Conservation (phyloP, 1,140 invertebrate genomes). For the Colletes gigas region DNA sequence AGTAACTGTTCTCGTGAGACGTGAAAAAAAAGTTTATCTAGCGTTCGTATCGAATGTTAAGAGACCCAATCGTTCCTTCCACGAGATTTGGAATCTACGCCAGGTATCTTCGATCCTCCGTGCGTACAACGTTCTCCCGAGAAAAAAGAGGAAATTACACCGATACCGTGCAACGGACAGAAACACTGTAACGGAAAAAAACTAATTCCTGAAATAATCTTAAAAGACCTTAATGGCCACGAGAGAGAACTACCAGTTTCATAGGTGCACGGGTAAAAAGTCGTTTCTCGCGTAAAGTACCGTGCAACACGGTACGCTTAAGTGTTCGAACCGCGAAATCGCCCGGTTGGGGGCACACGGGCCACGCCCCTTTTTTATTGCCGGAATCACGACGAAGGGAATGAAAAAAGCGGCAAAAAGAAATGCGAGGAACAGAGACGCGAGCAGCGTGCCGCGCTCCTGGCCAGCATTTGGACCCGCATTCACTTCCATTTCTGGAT, state of each 20-base stretch:
- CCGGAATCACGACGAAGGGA: neutral
- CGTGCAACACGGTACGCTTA: constrained; percentile 27
- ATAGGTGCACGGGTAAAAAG: constrained; percentile 37
- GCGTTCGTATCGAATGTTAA: too few relatives aligned
- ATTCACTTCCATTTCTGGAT: constrained; percentile 68
- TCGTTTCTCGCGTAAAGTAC: constrained; percentile 21
- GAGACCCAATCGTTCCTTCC: neutral
- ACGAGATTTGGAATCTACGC: neutral
- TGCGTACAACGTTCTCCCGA: neutral
- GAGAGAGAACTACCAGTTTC: constrained; percentile 41
- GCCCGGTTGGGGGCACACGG: constrained; percentile 18
- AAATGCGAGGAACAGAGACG: constrained; percentile 20
- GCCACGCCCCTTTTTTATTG: constrained; percentile 60
- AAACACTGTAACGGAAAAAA: neutral
- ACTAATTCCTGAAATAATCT: constrained; percentile 32
- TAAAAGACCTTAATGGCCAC: constrained; percentile 49
- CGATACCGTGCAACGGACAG: neutral
- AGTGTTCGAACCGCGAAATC: constrained; percentile 50
- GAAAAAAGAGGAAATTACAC: neutral
- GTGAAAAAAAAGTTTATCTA: too few relatives aligned
- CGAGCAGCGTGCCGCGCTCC: constrained; percentile 21
- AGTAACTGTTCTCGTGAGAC: too few relatives aligned
- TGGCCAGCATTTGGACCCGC: constrained; percentile 46
- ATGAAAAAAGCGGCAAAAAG: neutral
- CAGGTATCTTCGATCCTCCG: neutral